A percentile compares a stretch with the other conserved stretches of the same genome.
phyloP scores from a whole-genome alignment of 2,888 invertebrate genomes.

The Chrysopilus asiliformis region DNA sequence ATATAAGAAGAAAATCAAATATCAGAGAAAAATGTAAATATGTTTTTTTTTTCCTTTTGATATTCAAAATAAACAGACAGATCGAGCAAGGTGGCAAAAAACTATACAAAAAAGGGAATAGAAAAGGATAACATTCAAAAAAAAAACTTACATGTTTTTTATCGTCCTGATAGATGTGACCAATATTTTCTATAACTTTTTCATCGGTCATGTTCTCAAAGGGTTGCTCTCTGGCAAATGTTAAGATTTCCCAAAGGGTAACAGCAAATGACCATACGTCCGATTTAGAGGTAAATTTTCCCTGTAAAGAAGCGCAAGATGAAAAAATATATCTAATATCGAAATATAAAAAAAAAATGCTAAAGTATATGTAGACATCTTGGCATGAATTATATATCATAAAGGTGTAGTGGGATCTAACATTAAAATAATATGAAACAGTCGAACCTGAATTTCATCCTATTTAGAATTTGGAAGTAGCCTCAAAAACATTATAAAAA shows the following conservation, averaged over 20 bases:
- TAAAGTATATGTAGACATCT: no score
- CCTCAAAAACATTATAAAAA: no score
- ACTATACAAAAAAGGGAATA: neutral
- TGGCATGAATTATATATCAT: no score
- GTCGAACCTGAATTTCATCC: slow-evolving; percentile 5
- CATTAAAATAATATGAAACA: slow-evolving; percentile 6
- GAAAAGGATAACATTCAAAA: neutral
- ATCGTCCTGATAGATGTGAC: slow-evolving; percentile 61
- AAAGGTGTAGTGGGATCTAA: no score
- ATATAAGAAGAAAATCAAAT: neutral
- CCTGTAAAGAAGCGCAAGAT: slow-evolving; percentile 37
- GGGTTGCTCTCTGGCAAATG: slow-evolving; percentile 69
- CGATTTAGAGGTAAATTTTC: slow-evolving; percentile 67
- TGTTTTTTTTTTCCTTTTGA: no score
- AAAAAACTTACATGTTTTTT: slow-evolving; percentile 47
- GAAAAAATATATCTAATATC: neutral
- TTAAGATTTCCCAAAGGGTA: slow-evolving; percentile 76
- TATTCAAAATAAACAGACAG: neutral
- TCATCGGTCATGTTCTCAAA: slow-evolving; percentile 67
- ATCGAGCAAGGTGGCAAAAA: neutral
- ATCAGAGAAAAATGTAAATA: neutral
- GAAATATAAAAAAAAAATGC: slow-evolving; percentile 4
- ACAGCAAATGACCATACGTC: slow-evolving; percentile 86
- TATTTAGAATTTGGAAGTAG: slow-evolving; percentile 4
- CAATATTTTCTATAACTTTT: slow-evolving; percentile 70